Conservation (phyloP, 2,113 vertebrate species). For the Corynorhinus townsendii region DNA sequence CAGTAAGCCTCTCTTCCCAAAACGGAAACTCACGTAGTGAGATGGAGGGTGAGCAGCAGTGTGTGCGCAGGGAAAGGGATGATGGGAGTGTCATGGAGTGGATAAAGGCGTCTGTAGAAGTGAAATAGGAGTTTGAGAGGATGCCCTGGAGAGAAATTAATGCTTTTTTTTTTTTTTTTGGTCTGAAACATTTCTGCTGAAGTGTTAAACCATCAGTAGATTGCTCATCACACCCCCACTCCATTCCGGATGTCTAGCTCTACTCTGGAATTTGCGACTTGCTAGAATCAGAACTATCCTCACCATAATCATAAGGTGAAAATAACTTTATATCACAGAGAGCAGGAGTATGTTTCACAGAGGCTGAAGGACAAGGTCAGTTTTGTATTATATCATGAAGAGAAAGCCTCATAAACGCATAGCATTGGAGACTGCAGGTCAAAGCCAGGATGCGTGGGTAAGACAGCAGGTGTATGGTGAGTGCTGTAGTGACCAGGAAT, state of each 20-base stretch:
- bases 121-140: not conserved
- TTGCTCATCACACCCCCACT: not conserved
- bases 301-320: not conserved
- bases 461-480: conserved; percentile 60
- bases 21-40: not conserved
- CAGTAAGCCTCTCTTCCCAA: not conserved
- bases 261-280: not conserved
- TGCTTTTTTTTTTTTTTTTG: not conserved
- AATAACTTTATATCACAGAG: not conserved
- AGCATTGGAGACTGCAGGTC: conserved; percentile 41
- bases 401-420: conserved; percentile 31
- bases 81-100: not conserved
- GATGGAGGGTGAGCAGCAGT: not conserved
- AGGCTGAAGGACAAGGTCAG: not conserved
- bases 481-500: conserved; percentile 39
- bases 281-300: not conserved
- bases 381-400: conserved; percentile 35
- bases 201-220: not conserved
- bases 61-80: not conserved
- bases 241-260: not conserved
- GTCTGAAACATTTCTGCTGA: not conserved
- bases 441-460: conserved; percentile 53
- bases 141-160: not conserved
- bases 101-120: not conserved
- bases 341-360: conserved; percentile 23